Base-by-base conservation (phyloP, 2,888 invertebrate genomes). In the Molanna angustata region DNA sequence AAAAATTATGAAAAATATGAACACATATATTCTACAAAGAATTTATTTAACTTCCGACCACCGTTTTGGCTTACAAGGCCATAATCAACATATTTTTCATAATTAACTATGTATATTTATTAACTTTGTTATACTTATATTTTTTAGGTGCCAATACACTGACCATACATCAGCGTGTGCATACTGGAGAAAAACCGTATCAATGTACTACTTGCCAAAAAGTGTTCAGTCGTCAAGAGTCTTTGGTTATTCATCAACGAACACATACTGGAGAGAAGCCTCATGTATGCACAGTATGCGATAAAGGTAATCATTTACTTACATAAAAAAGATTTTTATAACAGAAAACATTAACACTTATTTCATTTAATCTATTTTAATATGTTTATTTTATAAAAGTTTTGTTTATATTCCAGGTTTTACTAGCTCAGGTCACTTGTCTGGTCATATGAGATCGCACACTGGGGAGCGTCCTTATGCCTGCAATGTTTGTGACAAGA, bases 141-240 rank as follows among this genome's bases (percentile, higher is more conserved):
- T 40, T 53, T 54, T 6, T 20, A 59, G 61, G 62, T 14, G 60
- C 61, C 2, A 63, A 62, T 48, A 58, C 61, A 2, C 46, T 60
- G 19, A 48, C 57, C 0, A 60, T 62, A 16, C 64, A 64, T 32
- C 60, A 60, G 39, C 53, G 62, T 13, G 62, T 57, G 7, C 64
- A 64, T 42, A 58, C 61, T 0, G 62, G 61, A 1, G 61, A 63
- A 39, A 52, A 53, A 16, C 56, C 56, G 11, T 56, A 43, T 21
- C 21, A 37, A 11, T 63, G 64, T 54, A 27, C 33, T 9, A 19
- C 47, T 4, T 64, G 63, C 39, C 51, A 22, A 4, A 61, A 60
- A 21, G 39, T 53, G 1, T 64, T 64, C 50, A 57, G 57, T 1
- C 55, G 61, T 2, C 54, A 60, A 22, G 61, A 62, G 53, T 60